Evolutionary conservation across 2,888 invertebrate genomes (phyloP), one percentile per base, ranked within the genome.

Genomic region (Amiota communis): DNA sequence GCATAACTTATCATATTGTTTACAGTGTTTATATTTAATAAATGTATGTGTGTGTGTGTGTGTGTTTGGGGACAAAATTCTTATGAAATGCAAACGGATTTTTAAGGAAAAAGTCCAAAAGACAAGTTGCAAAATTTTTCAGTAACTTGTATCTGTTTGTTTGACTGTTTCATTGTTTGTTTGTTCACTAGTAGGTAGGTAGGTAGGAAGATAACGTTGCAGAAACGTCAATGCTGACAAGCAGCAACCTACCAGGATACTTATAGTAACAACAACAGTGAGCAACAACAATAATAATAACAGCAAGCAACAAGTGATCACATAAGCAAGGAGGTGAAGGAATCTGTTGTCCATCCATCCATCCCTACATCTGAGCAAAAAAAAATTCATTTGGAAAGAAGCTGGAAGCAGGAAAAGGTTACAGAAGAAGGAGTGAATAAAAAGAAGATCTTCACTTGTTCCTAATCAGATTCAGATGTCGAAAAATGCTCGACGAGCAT

Each of bases 381-480:
- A 63, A 23, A 63, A 46, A 36, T 36, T 63, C 63, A 63, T 36
- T 36, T 36, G 6, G 63, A 20, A 20, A 12, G 36, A 63, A 17
- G 17, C 59, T 53, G n/a, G n/a, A n/a, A n/a, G 12, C 59, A 59
- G 17, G 17, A 9, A 17, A 17, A 17, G 12, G 20, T 36, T 36
- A 59, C 20, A 20, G 12, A 59, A 59, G 20, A 20, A 59, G 12
- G 11, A 59, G 12, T 4, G 12, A 63, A 13, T 3, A 23, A 46
- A 63, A 63, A 65, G 53, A 68, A 68, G 51, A 68, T 68, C 67
- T 68, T 68, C 48, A 68, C 67, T 68, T 68, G 67, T 68, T 67
- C 82, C 84, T 85, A 83, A 85, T 83, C 83, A 83, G 83, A 83
- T 83, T 83, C 83, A 83, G 83, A 83, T 83, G 83, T 83, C 83